A percentile compares a stretch with the other conserved stretches of the same genome.
phyloP scores from a whole-genome alignment of 2,797 vertebrate genomes.

The Takifugu rubripes region DNA sequence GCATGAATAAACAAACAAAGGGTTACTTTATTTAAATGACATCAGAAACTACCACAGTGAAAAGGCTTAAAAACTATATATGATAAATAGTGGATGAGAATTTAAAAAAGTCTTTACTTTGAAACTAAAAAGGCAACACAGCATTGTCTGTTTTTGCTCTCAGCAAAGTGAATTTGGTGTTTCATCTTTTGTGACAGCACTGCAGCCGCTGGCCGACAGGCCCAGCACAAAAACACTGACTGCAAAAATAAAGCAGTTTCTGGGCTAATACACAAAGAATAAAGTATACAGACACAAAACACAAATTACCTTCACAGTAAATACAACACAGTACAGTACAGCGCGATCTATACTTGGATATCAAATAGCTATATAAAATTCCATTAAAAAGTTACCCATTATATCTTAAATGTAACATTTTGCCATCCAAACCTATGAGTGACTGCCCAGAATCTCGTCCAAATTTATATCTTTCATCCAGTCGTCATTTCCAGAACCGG shows the following conservation, averaged over 20 bases:
- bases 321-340: conserved; percentile 61
- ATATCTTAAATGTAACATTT: conserved; percentile 15
- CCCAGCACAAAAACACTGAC: conserved; percentile 44
- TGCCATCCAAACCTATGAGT: conserved; percentile 73
- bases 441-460: conserved; percentile 95
- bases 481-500: conserved; percentile 92
- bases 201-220: conserved; percentile 43
- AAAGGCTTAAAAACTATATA: conserved; percentile 44
- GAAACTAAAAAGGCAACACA: conserved; percentile 43
- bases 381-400: conserved; percentile 50
- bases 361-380: conserved; percentile 69
- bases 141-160: conserved; percentile 48
- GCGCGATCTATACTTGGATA: conserved; percentile 47
- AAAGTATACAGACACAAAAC: conserved; percentile 47
- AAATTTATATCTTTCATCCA: conserved; percentile 99
- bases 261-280: conserved; percentile 35
- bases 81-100: conserved; percentile 53
- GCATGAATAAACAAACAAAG: conserved; percentile 57
- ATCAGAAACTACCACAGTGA: conserved; percentile 63
- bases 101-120: conserved; percentile 27
- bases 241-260: conserved; percentile 45
- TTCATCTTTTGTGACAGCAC: conserved; percentile 41
- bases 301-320: conserved; percentile 65
- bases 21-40: conserved; percentile 59
- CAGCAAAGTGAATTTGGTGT: conserved; percentile 63